Evolutionary conservation across 2,888 invertebrate species (phyloP).

Genomic region (Caenorhabditis japonica): DNA sequence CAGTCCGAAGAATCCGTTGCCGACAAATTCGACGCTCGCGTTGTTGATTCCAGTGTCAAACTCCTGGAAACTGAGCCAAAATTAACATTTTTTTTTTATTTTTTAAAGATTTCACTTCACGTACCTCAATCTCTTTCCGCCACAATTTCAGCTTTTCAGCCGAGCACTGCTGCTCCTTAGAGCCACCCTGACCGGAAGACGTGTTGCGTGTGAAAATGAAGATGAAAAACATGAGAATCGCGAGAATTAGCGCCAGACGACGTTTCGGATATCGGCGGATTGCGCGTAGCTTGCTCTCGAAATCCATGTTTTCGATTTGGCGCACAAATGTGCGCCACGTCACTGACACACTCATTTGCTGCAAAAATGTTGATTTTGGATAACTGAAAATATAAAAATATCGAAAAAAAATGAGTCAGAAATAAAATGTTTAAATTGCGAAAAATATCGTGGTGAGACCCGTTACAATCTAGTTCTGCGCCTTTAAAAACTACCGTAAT

Average conservation of each 20-base stretch:
- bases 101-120: neutral
- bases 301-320: conserved; percentile 51
- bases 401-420: too few species aligned
- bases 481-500: conserved; percentile 18
- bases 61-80: conserved; percentile 36
- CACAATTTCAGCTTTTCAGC: conserved; percentile 38
- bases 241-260: conserved; percentile 15
- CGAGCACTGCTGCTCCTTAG: conserved; percentile 37
- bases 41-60: conserved; percentile 53
- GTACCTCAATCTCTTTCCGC: conserved; percentile 30
- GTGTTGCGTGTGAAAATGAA: conserved; percentile 33
- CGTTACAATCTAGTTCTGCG: neutral
- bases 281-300: conserved; percentile 43
- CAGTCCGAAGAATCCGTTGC: conserved; percentile 71
- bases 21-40: conserved; percentile 66
- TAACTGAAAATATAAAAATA: too few species aligned
- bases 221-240: conserved; percentile 36
- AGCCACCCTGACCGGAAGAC: conserved; percentile 6
- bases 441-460: conserved; percentile 23
- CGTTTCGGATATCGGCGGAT: conserved; percentile 46
- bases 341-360: conserved; percentile 37
- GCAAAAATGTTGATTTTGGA: neutral
- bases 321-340: conserved; percentile 47
- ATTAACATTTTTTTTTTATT: neutral
- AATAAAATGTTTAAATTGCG: neutral